A percentile compares a stretch with the other conserved stretches of the same genome.
These are phyloP conservation scores for Eretmochelys imbricata DNA, from an alignment of 2,113 vertebrate species.

Conservation along the genomic window DNA sequence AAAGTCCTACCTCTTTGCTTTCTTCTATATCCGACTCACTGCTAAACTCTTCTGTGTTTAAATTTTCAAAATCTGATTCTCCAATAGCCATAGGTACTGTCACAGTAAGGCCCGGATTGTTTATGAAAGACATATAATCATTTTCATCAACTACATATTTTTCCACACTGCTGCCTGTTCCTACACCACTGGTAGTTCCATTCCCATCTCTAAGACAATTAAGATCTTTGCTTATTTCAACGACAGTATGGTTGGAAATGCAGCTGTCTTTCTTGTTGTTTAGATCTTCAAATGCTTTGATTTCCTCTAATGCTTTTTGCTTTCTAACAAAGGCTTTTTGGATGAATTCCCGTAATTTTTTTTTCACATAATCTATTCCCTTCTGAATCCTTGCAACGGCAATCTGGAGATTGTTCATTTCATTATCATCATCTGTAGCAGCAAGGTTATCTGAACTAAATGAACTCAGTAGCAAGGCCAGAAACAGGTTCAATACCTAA, in stretches of 20 bases:
- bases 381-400: constrained; percentile 91
- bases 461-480: constrained; percentile 96
- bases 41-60: constrained; percentile 96
- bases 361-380: constrained; percentile 85
- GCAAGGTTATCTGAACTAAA: constrained; percentile 97
- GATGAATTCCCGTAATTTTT: constrained; percentile 80
- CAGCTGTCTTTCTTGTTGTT: constrained; percentile 89
- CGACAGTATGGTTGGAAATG: constrained; percentile 86
- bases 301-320: constrained; percentile 83
- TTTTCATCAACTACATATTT: constrained; percentile 87
- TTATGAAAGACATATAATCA: constrained; percentile 93
- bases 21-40: constrained; percentile 90
- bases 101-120: constrained; percentile 91
- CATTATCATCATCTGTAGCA: constrained; percentile 88
- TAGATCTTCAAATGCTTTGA: constrained; percentile 86
- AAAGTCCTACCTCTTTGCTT: constrained; percentile 87
- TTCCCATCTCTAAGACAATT: constrained; percentile 87
- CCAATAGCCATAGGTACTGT: constrained; percentile 94
- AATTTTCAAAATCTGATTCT: constrained; percentile 96
- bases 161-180: constrained; percentile 89
- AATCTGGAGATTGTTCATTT: constrained; percentile 95
- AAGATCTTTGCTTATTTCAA: constrained; percentile 90
- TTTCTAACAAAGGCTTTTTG: constrained; percentile 81
- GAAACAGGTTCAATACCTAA: constrained; percentile 96
- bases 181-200: constrained; percentile 88